Evolutionary conservation across 2,113 vertebrate species (phyloP).

Genomic region (Pavo muticus): DNA sequence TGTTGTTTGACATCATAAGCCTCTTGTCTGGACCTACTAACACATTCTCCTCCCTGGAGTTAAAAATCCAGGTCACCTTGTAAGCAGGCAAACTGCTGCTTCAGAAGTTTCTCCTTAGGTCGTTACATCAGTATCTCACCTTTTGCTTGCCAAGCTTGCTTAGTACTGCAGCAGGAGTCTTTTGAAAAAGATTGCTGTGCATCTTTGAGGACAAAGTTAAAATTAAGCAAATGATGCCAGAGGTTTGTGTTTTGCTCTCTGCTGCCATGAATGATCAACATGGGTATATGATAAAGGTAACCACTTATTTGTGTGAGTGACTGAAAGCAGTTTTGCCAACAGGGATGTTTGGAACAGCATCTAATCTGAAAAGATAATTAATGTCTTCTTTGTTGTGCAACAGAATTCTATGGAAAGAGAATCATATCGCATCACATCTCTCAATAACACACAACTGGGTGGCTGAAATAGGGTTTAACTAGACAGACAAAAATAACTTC

Average conservation of each 20-base stretch:
- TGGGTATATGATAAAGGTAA: background rate
- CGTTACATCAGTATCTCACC: conserved; percentile 5
- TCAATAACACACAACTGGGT: background rate
- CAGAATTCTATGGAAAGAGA: conserved; percentile 1
- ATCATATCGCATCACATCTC: background rate
- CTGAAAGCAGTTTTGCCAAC: background rate
- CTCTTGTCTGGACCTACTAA: background rate
- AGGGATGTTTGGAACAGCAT: background rate
- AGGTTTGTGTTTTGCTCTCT: background rate
- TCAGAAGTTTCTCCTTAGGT: background rate
- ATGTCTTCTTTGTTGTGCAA: background rate
- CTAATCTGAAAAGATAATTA: conserved; percentile 18
- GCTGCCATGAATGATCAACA: background rate
- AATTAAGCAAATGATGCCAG: background rate
- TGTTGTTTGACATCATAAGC: background rate
- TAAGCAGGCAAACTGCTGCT: background rate
- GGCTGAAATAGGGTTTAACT: background rate
- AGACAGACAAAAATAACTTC: background rate
- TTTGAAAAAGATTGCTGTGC: background rate
- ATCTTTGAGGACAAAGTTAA: background rate
- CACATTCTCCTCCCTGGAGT: background rate
- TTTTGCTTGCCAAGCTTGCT: conserved; percentile 11
- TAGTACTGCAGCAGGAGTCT: background rate
- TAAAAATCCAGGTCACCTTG: background rate
- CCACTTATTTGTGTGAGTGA: background rate